phyloP scores from a whole-genome alignment of 1,140 invertebrate genomes.

The Argopecten irradians region DNA sequence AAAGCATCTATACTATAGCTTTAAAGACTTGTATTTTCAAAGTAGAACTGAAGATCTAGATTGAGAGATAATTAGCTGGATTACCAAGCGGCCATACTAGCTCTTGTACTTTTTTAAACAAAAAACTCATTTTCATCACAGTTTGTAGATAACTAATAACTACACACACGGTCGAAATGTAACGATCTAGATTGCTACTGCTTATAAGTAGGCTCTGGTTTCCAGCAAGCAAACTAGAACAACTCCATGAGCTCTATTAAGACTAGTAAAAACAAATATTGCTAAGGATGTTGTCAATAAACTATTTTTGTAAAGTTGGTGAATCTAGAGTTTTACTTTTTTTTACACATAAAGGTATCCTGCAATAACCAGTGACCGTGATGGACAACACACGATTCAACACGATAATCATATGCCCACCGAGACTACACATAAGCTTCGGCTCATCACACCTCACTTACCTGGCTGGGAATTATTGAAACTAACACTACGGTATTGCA shows the following conservation, averaged over 20 bases:
- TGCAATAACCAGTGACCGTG: too few relatives aligned
- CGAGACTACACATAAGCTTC: slow-evolving; percentile 27
- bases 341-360: too few relatives aligned
- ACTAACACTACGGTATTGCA: slow-evolving; percentile 19
- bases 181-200: not conserved
- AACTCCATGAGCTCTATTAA: not conserved
- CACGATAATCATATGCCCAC: slow-evolving; percentile 10
- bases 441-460: slow-evolving; percentile 25
- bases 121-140: not conserved
- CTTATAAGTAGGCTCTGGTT: not conserved
- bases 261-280: not conserved
- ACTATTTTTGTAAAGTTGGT: slow-evolving; percentile 18
- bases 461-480: not conserved
- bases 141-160: too few relatives aligned
- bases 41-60: too few relatives aligned
- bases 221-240: not conserved
- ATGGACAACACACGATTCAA: too few relatives aligned
- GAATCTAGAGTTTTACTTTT: too few relatives aligned
- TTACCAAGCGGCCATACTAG: too few relatives aligned
- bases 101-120: not conserved
- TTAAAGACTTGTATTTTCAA: not conserved
- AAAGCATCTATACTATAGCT: not conserved
- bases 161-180: not conserved
- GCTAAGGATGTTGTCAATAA: not conserved
- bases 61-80: too few relatives aligned